These are phyloP conservation scores for Maconellicoccus hirsutus DNA, from an alignment of 1,140 invertebrate genomes.

Conservation along the genomic window DNA sequence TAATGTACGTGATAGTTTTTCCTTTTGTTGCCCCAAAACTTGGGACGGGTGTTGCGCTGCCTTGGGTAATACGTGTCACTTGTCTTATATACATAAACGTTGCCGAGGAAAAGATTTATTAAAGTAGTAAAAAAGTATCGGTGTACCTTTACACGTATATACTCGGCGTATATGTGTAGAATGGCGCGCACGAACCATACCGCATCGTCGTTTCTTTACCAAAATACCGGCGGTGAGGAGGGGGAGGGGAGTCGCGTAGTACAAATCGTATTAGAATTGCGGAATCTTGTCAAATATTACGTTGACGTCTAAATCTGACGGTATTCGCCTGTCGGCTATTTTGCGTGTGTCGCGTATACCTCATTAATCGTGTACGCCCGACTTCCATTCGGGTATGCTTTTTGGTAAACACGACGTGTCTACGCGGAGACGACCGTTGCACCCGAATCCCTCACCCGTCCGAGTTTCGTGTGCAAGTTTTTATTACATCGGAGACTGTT, in stretches of 20 bases:
- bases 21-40: no score
- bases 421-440: no score
- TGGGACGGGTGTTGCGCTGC: no score
- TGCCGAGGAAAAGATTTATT: not conserved
- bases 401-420: no score
- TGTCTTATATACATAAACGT: not conserved
- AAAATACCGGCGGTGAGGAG: no score
- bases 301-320: not conserved
- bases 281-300: conserved; percentile 9
- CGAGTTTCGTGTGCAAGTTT: no score
- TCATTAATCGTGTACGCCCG: not conserved
- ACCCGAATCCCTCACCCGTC: no score
- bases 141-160: not conserved
- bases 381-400: no score
- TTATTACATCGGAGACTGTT: no score
- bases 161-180: no score
- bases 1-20: not conserved
- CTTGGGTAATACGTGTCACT: not conserved
- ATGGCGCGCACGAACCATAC: no score
- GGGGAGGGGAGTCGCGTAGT: not conserved
- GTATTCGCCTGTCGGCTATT: not conserved
- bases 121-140: not conserved
- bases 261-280: not conserved
- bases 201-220: no score
- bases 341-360: not conserved